phyloP scores from a whole-genome alignment of 2,888 invertebrate species.

The Catocala nupta region DNA sequence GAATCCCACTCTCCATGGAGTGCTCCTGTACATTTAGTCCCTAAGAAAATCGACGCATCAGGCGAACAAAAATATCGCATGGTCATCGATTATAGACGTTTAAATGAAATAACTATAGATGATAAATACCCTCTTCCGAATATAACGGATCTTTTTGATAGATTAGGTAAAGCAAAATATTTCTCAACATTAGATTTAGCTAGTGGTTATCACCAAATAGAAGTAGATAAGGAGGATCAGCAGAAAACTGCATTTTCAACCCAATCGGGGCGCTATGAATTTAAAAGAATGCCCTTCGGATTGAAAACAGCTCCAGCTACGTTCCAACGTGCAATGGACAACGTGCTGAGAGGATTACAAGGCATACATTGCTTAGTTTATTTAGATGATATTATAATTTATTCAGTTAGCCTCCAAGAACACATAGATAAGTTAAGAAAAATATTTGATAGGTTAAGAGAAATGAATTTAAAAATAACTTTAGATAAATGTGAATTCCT shows the following conservation, averaged over 20 bases:
- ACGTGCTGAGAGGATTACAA: slow-evolving; percentile 58
- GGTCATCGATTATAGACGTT: slow-evolving; percentile 17
- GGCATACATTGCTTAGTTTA: slow-evolving; percentile 59
- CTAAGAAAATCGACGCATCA: slow-evolving; percentile 59
- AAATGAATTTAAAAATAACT: background rate
- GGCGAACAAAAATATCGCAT: slow-evolving; percentile 54
- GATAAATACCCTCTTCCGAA: slow-evolving; percentile 28
- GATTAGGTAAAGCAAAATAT: background rate
- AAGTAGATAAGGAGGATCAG: slow-evolving; percentile 21
- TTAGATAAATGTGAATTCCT: slow-evolving; percentile 1
- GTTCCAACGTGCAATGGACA: slow-evolving; percentile 63
- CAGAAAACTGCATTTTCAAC: slow-evolving; percentile 43
- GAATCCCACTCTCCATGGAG: slow-evolving; percentile 58
- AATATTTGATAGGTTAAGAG: slow-evolving; percentile 4
- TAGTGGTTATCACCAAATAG: background rate
- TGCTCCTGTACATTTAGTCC: slow-evolving; percentile 59
- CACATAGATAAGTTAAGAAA: background rate
- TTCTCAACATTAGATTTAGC: background rate
- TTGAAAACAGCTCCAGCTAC: too few species aligned
- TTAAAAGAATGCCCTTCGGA: slow-evolving; percentile 48
- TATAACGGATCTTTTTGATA: slow-evolving; percentile 10
- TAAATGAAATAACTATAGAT: slow-evolving; percentile 54
- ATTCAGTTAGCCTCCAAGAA: slow-evolving; percentile 28
- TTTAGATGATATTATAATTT: slow-evolving; percentile 63
- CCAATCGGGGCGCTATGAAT: slow-evolving; percentile 41